Evolutionary conservation across 1,140 invertebrate genomes (phyloP).

Genomic region (Choristoneura fumiferana): DNA sequence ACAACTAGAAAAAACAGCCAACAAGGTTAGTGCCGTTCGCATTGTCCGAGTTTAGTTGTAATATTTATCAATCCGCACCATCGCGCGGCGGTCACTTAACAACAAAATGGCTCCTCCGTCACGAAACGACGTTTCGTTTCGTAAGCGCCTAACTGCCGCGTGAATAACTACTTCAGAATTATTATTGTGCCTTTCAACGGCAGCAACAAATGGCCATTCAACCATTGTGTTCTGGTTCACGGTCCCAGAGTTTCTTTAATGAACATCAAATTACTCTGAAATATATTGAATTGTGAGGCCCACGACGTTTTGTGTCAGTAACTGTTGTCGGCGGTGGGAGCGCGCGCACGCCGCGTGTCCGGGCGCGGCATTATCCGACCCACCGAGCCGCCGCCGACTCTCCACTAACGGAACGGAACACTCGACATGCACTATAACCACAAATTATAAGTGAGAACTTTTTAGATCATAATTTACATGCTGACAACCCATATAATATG

Average conservation of each 20-base stretch:
- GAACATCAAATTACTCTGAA: slow-evolving; percentile 76
- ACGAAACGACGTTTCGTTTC: slow-evolving; percentile 52
- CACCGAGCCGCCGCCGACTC: slow-evolving; percentile 54
- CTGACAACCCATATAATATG: slow-evolving; percentile 40
- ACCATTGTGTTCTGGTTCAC: slow-evolving; percentile 77
- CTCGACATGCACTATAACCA: slow-evolving; percentile 73
- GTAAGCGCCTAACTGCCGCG: slow-evolving; percentile 65
- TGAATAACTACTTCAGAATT: slow-evolving; percentile 63
- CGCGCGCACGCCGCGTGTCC: slow-evolving; percentile 22
- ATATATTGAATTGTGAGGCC: slow-evolving; percentile 75
- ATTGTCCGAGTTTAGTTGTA: slow-evolving; percentile 19
- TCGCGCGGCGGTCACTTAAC: slow-evolving; percentile 31
- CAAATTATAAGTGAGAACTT: slow-evolving; percentile 78
- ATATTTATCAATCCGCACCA: slow-evolving; percentile 33
- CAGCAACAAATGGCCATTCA: slow-evolving; percentile 74
- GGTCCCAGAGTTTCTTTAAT: slow-evolving; percentile 75
- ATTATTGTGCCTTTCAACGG: slow-evolving; percentile 72
- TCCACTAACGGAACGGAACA: slow-evolving; percentile 72
- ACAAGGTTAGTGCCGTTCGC: slow-evolving; percentile 85
- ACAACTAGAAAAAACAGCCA: slow-evolving; percentile 93
- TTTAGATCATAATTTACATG: slow-evolving; percentile 66
- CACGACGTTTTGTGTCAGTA: slow-evolving; percentile 68
- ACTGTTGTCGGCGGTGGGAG: slow-evolving; percentile 49
- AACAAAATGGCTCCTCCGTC: slow-evolving; percentile 37
- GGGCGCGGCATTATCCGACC: slow-evolving; percentile 53